A percentile compares a stretch with the other conserved stretches of the same genome.
Conservation (phyloP, 2,113 vertebrate genomes). For the Mungos mungo region DNA sequence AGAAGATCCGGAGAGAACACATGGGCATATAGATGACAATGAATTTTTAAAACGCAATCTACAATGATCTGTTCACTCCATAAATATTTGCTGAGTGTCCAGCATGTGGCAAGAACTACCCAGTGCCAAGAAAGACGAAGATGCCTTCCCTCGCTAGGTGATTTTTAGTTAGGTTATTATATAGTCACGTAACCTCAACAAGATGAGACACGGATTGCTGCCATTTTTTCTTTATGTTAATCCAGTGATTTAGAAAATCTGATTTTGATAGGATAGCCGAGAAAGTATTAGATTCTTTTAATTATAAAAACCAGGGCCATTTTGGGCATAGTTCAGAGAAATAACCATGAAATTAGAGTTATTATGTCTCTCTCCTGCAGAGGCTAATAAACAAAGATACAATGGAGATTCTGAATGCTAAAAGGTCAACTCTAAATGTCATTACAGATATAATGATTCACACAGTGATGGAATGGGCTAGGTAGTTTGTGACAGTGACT, state of each 20-base stretch:
- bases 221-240: neutral
- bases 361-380: neutral
- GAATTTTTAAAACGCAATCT: neutral
- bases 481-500: neutral
- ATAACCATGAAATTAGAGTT: slow-evolving; percentile 32
- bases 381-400: neutral
- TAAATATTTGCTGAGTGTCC: neutral
- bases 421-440: slow-evolving; percentile 42
- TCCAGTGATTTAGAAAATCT: neutral
- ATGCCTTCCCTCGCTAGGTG: neutral
- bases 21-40: neutral
- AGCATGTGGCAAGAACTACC: neutral
- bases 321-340: neutral
- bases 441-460: slow-evolving; percentile 27
- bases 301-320: neutral
- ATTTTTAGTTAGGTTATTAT: neutral
- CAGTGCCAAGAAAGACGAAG: neutral
- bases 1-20: neutral
- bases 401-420: neutral
- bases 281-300: neutral
- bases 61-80: neutral
- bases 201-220: neutral
- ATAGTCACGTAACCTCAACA: neutral
- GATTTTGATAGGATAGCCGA: neutral
- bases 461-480: neutral